Evolutionary conservation across 2,797 vertebrate genomes (phyloP).

Genomic region (Adrianichthys oophorus): DNA sequence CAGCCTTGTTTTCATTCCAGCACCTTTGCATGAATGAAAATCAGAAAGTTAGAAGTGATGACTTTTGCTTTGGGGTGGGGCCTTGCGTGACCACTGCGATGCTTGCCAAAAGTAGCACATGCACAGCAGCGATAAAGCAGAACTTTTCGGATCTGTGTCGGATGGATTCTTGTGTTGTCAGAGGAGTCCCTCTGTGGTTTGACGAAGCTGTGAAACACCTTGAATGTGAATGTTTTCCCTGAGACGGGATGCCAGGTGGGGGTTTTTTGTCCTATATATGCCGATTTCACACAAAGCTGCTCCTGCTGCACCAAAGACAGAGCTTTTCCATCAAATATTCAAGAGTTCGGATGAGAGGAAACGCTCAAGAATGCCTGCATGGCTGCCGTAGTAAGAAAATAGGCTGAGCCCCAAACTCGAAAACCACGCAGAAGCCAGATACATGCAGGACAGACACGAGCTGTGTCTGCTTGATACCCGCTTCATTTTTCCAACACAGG

Average conservation of each 20-base stretch:
- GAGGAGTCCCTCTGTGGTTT: constrained; percentile 50
- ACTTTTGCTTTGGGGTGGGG: constrained; percentile 52
- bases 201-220: constrained; percentile 47
- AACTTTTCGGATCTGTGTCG: constrained; percentile 37
- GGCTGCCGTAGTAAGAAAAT: constrained; percentile 42
- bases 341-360: constrained; percentile 53
- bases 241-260: constrained; percentile 51
- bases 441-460: constrained; percentile 18
- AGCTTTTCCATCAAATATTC: constrained; percentile 75
- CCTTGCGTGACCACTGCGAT: constrained; percentile 59
- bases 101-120: constrained; percentile 46
- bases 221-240: constrained; percentile 39
- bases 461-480: constrained; percentile 31
- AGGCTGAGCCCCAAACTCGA: constrained; percentile 39
- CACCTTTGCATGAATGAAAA: constrained; percentile 33
- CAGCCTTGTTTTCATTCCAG: constrained; percentile 9
- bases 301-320: constrained; percentile 55
- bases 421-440: constrained; percentile 19
- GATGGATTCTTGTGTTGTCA: constrained; percentile 25
- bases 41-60: constrained; percentile 43
- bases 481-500: constrained; percentile 53
- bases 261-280: constrained; percentile 64
- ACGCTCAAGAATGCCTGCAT: constrained; percentile 37
- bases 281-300: constrained; percentile 56
- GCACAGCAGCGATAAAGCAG: constrained; percentile 23